phyloP scores from a whole-genome alignment of 2,113 vertebrate species.

The Ibidorhyncha struthersii region DNA sequence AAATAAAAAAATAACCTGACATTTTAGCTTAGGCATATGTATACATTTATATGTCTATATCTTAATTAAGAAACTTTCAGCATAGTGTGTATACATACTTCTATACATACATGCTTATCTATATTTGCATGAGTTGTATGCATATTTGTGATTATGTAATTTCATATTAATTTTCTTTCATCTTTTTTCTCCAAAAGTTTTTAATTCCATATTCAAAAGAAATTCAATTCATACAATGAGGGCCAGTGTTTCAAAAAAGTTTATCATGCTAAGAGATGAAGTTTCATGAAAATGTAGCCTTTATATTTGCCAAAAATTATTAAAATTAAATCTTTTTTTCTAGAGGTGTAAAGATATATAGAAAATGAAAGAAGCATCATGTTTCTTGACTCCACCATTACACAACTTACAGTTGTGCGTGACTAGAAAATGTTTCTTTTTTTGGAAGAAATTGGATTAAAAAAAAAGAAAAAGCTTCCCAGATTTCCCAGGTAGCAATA shows the following conservation, averaged over 20 bases:
- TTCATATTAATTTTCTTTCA: neutral
- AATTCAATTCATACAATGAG: neutral
- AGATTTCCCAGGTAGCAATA: neutral
- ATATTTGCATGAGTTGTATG: neutral
- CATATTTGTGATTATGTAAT: neutral
- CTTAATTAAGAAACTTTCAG: neutral
- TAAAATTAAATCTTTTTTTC: neutral
- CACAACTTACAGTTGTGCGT: rapidly evolving
- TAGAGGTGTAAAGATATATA: neutral
- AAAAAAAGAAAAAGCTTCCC: neutral
- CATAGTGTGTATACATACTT: neutral
- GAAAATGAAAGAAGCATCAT: neutral
- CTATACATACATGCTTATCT: neutral
- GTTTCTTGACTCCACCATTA: neutral
- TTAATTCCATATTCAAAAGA: rapidly evolving
- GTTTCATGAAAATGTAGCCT: neutral
- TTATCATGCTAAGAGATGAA: neutral
- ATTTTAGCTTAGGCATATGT: rapidly evolving
- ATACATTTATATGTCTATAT: neutral
- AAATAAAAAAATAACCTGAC: neutral
- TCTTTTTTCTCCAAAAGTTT: rapidly evolving
- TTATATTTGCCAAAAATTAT: neutral
- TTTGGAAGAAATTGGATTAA: neutral
- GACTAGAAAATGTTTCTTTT: neutral
- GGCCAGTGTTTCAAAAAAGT: neutral